Conservation (phyloP, 2,113 vertebrate genomes). For the Hyperopisus bebe region DNA sequence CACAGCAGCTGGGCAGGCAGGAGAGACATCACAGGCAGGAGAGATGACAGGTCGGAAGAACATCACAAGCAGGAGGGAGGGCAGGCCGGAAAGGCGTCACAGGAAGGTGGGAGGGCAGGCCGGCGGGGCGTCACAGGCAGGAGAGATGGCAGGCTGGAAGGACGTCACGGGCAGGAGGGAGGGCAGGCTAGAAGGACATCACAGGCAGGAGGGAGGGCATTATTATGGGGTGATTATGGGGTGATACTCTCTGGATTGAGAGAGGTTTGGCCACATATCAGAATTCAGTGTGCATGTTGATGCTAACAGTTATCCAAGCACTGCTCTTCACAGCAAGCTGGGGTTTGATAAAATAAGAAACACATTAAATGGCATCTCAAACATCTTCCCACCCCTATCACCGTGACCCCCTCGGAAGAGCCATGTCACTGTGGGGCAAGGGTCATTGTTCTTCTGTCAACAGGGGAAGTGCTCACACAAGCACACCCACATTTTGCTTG, state of each 20-base stretch:
- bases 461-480: slow-evolving; percentile 10
- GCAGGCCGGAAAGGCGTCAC: not conserved
- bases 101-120: not conserved
- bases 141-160: not conserved
- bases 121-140: not conserved
- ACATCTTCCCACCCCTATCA: not conserved
- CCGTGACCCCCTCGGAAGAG: not conserved
- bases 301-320: not conserved
- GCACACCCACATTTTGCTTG: not conserved
- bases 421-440: slow-evolving; percentile 9
- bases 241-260: not conserved
- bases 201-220: not conserved
- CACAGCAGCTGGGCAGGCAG: not conserved
- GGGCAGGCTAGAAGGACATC: not conserved
- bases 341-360: not conserved
- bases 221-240: too few species aligned
- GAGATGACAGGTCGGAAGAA: not conserved
- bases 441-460: slow-evolving; percentile 30
- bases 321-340: not conserved
- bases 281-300: not conserved
- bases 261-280: not conserved
- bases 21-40: not conserved
- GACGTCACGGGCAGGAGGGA: not conserved
- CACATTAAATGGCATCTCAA: not conserved
- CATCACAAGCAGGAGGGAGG: not conserved